These are phyloP conservation scores for Coregonus sp. DNA, from an alignment of 2,797 vertebrate genomes.

Conservation along the genomic window DNA sequence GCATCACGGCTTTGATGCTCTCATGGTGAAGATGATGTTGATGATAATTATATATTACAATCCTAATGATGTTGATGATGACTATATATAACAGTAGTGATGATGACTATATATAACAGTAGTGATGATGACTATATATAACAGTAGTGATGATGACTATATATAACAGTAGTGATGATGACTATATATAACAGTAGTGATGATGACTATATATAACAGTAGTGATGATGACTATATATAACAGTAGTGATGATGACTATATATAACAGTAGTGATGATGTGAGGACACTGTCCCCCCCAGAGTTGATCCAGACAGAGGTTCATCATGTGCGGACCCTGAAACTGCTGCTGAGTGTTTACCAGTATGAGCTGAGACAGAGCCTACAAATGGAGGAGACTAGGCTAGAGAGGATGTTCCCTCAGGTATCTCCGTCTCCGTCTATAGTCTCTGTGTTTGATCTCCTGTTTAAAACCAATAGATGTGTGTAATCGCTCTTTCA, in stretches of 20 bases:
- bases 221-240: too few species aligned
- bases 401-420: conserved; percentile 29
- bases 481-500: background rate
- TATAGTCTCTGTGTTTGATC: too few species aligned
- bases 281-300: background rate
- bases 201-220: too few species aligned
- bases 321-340: conserved; percentile 89
- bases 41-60: too few species aligned
- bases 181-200: too few species aligned
- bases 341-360: conserved; percentile 87
- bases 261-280: background rate
- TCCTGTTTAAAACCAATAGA: background rate
- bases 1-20: too few species aligned
- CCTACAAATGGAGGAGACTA: background rate
- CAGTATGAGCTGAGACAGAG: background rate
- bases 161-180: too few species aligned
- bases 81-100: too few species aligned
- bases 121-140: too few species aligned
- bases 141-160: too few species aligned
- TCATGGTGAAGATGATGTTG: too few species aligned
- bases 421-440: background rate
- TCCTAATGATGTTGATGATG: background rate
- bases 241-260: background rate
- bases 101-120: too few species aligned
- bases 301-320: conserved; percentile 33